A percentile compares a stretch with the other conserved stretches of the same genome.
These are phyloP conservation scores for Troides aeacus DNA, from an alignment of 2,888 invertebrate genomes.

Conservation along the genomic window DNA sequence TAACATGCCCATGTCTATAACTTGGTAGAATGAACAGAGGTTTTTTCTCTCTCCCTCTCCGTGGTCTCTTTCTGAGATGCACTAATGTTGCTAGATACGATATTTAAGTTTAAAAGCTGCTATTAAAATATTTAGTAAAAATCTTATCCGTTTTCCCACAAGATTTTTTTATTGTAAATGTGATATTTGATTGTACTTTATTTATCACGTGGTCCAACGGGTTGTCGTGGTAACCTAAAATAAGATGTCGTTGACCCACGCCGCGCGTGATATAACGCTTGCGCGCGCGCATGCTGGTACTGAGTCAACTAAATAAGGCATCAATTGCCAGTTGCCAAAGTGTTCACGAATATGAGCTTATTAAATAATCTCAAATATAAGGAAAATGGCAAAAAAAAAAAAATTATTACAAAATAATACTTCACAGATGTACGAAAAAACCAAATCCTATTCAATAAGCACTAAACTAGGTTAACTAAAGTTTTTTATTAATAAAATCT, in stretches of 20 bases:
- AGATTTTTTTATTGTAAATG: not conserved
- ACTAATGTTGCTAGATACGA: not conserved
- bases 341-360: not conserved
- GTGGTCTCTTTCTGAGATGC: too few relatives aligned
- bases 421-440: too few relatives aligned
- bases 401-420: too few relatives aligned
- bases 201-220: constrained; percentile 10
- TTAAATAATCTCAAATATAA: too few relatives aligned
- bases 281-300: constrained; percentile 46
- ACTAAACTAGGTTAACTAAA: too few relatives aligned
- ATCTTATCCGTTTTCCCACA: not conserved
- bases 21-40: too few relatives aligned
- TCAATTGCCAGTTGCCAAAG: constrained; percentile 45
- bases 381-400: too few relatives aligned
- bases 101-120: not conserved
- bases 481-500: too few relatives aligned
- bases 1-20: too few relatives aligned
- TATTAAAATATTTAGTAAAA: not conserved
- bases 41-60: too few relatives aligned
- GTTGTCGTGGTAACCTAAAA: constrained; percentile 41
- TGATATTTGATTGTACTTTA: not conserved
- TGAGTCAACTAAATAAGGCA: constrained; percentile 56
- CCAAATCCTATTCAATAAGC: too few relatives aligned
- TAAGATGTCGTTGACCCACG: constrained; percentile 53
- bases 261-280: constrained; percentile 24